phyloP scores from a whole-genome alignment of 2,113 vertebrate genomes.

The Bolborhynchus lineola region DNA sequence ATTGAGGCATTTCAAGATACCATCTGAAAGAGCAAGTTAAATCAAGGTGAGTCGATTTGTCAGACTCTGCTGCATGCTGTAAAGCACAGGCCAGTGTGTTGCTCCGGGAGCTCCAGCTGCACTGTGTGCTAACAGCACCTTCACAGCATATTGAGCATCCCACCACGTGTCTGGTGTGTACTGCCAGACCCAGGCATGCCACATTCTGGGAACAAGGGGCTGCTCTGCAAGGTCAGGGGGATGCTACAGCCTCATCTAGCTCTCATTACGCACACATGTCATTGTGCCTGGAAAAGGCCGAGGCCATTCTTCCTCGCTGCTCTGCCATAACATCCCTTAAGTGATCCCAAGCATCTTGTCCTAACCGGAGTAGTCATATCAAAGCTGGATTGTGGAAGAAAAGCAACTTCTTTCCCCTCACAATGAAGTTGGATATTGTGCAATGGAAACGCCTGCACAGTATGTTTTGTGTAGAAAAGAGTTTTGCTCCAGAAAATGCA shows the following conservation, averaged over 20 bases:
- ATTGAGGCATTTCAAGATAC: conserved; percentile 2
- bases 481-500: neutral
- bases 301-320: neutral
- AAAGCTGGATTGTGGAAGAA: neutral
- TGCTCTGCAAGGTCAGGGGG: neutral
- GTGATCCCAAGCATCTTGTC: neutral
- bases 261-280: neutral
- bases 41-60: neutral
- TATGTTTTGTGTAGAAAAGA: neutral
- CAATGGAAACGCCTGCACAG: neutral
- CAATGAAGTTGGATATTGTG: accelerated
- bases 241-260: neutral
- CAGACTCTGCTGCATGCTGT: accelerated
- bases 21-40: neutral
- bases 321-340: neutral
- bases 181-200: accelerated
- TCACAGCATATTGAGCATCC: accelerated
- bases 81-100: accelerated
- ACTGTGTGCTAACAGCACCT: accelerated
- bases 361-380: neutral
- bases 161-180: neutral
- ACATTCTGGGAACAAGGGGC: neutral
- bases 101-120: accelerated
- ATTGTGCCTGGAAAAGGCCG: accelerated
- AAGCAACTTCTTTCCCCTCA: neutral